Percentiles rank a stretch among this genome's conserved stretches.
These are phyloP conservation scores for cat (Felis catus) DNA, from an alignment of 2,113 vertebrate species.

Conservation along the genomic window F.catus_Fca126_mat1.0 CM031419.1:2315501-2316000, in stretches of 20 bases:
- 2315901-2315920: background rate
- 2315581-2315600: too few relatives aligned
- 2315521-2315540: background rate
- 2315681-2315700: background rate
- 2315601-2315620: too few relatives aligned
- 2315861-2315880: background rate
- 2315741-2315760: fast-evolving
- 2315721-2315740: background rate
- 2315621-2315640: too few relatives aligned
- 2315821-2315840: background rate
- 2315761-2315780: background rate
- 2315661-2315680: background rate
- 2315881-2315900: background rate
- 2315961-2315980: background rate
- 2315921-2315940: background rate
- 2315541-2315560: too few relatives aligned
- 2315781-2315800: fast-evolving
- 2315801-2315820: background rate
- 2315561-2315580: too few relatives aligned
- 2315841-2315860: background rate
- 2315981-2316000: background rate
- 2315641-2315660: too few relatives aligned
- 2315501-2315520: too few relatives aligned
- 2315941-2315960: background rate
- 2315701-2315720: background rate